Base-by-base conservation (phyloP, 2,113 vertebrate genomes). In the Limanda limanda region DNA sequence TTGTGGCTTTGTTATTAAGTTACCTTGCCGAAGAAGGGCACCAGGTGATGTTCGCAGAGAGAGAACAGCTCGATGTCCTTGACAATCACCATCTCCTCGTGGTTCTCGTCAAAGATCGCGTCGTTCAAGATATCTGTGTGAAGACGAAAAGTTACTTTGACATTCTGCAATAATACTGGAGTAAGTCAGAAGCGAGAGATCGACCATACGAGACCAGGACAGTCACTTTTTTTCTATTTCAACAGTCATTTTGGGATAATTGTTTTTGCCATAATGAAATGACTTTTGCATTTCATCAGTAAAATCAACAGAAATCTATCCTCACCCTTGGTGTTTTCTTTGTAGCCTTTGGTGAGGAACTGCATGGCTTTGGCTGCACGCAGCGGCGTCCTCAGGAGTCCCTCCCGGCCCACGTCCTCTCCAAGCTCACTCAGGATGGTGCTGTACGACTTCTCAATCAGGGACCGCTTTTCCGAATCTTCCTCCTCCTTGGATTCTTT, bases 311-410 rank as follows among this genome's bases (percentile, higher is more conserved):
- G 27, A 27, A 4, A 27, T 54, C 7, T n/a, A 3, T 31, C 13
- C 15, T 93, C 64, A 92, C 91, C 90, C n/a, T 69, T 27, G 8
- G 83, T 42, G 1, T n/a, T 78, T 58, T 94, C 91, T 7, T 79
- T 58, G 60, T 92, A 92, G 25, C 92, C 91, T 66, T 92, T 93
- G 37, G 91, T 93, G 52, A 94, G 68, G 40, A 91, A 92, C 80
- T 91, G 89, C 88, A 93, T 92, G 58, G 93, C 93, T 65, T 84
- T 90, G 60, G 91, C 91, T 2, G 93, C 90, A 54, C 92, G 71
- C 2, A 82, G n/a, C 1, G 92, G 92, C 0, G 93, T 94, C 21
- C 73, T 73, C 8, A 85, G 51, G 23, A 94, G 85, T 3, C 93
- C 92, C 54, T 91, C 69, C 27, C 89, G 78, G 17, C 74, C 85